Conservation (phyloP, 2,888 invertebrate species). For the Scaptomyza caliginosa region DNA sequence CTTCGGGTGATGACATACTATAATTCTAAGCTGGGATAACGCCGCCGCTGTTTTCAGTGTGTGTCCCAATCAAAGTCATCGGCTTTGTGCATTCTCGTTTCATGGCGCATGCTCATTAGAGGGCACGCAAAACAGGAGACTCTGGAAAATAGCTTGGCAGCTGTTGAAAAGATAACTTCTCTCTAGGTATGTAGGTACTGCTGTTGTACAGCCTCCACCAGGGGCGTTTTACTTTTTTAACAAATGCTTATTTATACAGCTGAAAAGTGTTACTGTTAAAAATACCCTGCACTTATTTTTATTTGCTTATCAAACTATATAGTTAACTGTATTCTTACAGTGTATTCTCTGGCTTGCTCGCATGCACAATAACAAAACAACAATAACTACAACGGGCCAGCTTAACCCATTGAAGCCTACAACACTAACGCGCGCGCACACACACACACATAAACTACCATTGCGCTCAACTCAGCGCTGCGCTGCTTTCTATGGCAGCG, state of each 20-base stretch:
- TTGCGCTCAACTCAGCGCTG: slow-evolving; percentile 30
- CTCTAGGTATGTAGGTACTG: not conserved
- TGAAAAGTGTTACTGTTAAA: not conserved
- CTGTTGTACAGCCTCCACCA: not conserved
- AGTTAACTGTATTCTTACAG: not conserved
- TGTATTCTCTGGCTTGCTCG: not conserved
- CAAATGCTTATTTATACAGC: not conserved
- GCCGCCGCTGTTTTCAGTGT: not conserved
- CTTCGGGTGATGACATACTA: not conserved
- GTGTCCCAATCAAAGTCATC: not conserved
- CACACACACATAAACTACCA: not conserved
- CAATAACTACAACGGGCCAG: slow-evolving; percentile 27
- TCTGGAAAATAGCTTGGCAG: not conserved
- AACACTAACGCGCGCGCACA: not conserved
- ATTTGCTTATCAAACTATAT: not conserved
- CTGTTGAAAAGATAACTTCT: not conserved
- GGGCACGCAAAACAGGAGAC: not conserved
- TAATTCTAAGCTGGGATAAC: not conserved
- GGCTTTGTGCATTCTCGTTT: not conserved
- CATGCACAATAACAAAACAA: slow-evolving; percentile 23
- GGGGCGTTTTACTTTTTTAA: not conserved
- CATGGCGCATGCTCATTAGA: not conserved
- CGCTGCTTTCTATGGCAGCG: slow-evolving; percentile 36
- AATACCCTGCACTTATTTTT: not conserved
- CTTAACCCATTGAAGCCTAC: slow-evolving; percentile 58